phyloP scores from a whole-genome alignment of 2,113 vertebrate genomes.

The Sardina pilchardus region DNA sequence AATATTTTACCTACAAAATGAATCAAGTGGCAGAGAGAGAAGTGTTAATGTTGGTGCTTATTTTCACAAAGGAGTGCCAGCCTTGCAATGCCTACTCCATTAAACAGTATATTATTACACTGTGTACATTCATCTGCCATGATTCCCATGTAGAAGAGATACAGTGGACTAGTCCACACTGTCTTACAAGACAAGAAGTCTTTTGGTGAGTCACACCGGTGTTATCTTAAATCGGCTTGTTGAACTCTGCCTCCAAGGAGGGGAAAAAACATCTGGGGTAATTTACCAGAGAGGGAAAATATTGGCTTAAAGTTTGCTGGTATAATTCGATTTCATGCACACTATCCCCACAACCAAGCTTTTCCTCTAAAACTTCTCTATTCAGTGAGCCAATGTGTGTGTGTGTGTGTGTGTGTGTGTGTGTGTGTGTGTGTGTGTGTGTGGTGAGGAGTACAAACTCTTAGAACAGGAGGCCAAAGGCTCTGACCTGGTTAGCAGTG shows the following conservation, averaged over 20 bases:
- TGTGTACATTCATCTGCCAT: conserved; percentile 57
- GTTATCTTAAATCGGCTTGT: conserved; percentile 58
- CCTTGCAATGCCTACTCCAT: conserved; percentile 45
- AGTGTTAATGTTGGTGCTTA: conserved; percentile 39
- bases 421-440: background rate
- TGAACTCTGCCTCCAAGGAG: conserved; percentile 40
- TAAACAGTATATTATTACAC: conserved; percentile 55
- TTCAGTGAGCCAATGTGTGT: background rate
- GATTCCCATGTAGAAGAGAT: conserved; percentile 58
- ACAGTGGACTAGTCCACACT: conserved; percentile 28
- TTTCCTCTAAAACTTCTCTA: conserved; percentile 35
- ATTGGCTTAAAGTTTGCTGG: conserved; percentile 49
- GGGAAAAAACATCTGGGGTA: conserved; percentile 30
- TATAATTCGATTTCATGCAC: conserved; percentile 56
- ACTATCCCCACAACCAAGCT: conserved; percentile 36
- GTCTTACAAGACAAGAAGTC: conserved; percentile 48
- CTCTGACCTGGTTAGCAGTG: background rate
- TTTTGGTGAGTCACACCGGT: conserved; percentile 25
- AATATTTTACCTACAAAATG: conserved; percentile 5
- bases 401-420: background rate
- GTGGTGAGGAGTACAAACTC: background rate
- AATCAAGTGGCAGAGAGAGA: background rate
- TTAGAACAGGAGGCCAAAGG: background rate
- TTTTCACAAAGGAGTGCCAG: conserved; percentile 45
- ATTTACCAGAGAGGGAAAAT: conserved; percentile 56